phyloP scores from a whole-genome alignment of 2,113 vertebrate genomes.

The Trogon melanurus region DNA sequence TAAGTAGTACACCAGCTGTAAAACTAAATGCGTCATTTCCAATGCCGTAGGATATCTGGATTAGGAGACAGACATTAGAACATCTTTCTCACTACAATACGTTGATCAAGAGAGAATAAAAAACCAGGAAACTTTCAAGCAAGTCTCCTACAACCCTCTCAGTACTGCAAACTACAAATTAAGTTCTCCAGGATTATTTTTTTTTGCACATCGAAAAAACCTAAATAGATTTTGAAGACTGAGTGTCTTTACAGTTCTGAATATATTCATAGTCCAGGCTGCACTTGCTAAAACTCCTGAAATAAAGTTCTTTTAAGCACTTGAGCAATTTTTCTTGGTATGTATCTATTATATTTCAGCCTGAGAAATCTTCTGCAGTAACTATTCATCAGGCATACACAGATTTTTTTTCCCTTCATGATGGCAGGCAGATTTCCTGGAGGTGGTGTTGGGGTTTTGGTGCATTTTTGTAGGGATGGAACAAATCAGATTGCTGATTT shows the following conservation, averaged over 20 bases:
- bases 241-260: neutral
- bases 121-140: neutral
- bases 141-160: neutral
- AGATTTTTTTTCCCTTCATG: neutral
- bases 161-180: neutral
- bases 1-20: neutral
- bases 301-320: neutral
- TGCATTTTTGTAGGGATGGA: accelerated
- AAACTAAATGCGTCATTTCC: neutral
- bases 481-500: neutral
- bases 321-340: neutral
- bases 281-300: neutral
- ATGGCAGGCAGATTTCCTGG: neutral
- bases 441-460: accelerated
- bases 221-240: neutral
- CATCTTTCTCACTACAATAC: neutral
- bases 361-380: neutral
- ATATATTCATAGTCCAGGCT: neutral
- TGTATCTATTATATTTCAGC: neutral
- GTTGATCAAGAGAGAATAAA: neutral
- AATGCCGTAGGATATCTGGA: neutral
- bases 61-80: neutral
- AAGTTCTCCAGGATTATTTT: neutral
- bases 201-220: neutral
- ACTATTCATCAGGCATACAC: neutral